These are phyloP conservation scores for Capromys pilorides DNA, from an alignment of 2,797 vertebrate species.

Conservation along the genomic window DNA sequence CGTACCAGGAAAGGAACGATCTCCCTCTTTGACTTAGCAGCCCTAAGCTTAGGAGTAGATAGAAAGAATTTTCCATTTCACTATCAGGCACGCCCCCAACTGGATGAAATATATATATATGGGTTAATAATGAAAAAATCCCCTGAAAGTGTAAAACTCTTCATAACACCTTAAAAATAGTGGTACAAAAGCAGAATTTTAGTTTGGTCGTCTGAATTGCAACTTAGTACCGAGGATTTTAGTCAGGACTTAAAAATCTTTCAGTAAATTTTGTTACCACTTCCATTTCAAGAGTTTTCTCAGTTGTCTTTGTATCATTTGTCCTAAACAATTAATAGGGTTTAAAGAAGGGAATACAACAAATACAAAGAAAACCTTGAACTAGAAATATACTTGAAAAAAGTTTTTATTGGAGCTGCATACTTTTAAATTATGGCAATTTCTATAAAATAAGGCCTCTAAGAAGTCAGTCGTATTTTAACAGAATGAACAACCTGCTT, in stretches of 20 bases:
- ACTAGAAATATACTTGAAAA: conserved; percentile 40
- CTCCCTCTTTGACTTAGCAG: conserved; percentile 67
- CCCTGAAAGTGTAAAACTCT: conserved; percentile 19
- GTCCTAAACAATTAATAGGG: conserved; percentile 13
- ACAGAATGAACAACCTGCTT: conserved; percentile 59
- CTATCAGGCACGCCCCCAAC: conserved; percentile 74
- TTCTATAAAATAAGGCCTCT: conserved; percentile 43
- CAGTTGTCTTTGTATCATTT: not conserved
- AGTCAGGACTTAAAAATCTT: conserved; percentile 16
- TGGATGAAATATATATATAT: conserved; percentile 60
- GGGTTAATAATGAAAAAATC: conserved; percentile 4
- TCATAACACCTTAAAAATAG: not conserved
- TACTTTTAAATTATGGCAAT: conserved; percentile 35
- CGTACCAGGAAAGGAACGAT: conserved; percentile 76
- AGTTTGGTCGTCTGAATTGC: conserved; percentile 27
- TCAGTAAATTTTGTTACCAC: conserved; percentile 23
- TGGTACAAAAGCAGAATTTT: conserved; percentile 41
- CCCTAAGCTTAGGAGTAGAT: conserved; percentile 68
- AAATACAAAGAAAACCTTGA: conserved; percentile 39
- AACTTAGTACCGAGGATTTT: conserved; percentile 36
- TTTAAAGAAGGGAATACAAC: conserved; percentile 47
- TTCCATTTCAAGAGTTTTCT: conserved; percentile 36
- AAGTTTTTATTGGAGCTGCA: not conserved
- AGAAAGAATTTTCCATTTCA: conserved; percentile 46
- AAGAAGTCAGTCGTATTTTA: conserved; percentile 53